Base-by-base conservation (phyloP, 2,888 invertebrate species). In the Priocnemis perturbator region DNA sequence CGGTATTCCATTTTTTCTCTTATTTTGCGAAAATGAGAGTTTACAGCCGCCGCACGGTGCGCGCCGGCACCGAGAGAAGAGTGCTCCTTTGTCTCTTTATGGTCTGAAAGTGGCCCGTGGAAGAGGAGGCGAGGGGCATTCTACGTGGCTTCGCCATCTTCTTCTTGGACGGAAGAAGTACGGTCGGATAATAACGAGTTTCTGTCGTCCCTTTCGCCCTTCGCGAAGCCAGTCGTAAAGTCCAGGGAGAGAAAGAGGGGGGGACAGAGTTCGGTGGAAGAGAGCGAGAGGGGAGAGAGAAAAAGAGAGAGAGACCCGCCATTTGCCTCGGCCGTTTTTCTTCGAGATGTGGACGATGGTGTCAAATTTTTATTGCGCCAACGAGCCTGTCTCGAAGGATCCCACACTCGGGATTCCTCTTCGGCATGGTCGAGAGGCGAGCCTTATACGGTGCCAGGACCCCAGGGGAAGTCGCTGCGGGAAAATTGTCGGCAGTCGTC, bases 21-120 rank as follows among this genome's bases (percentile, higher is more conserved):
- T 77, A 76, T 82, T 83, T 85, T 78, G 82, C 84, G 86, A 87
- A 88, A 87, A 87, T 83, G 81, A 86, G 85, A 86, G 84, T 88
- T 88, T 87, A 88, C 86, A 83, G 79, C 85, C 48, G 19, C 20
- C 48, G 50, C 50, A 50, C 60, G 60, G 60, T 60, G 30, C 48
- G 81, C 77, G 74, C 79, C 73, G 79, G 73, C 76, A 64, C 67
- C 64, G 74, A 78, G 78, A 74, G 81, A 73, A 74, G 84, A 84
- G 83, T 79, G 83, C 82, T 86, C 83, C 87, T 87, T 88, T 88
- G 88, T 88, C 86, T 87, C 86, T 88, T 88, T 88, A 88, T 86
- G 87, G 87, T 82, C 85, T 82, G 85, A 86, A 88, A 88, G 87
- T 88, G 88, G 86, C 79, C 81, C 83, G 79, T 73, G 71, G 67